Conservation (phyloP, 1,140 invertebrate genomes). For the Eurytemora carolleeae region DNA sequence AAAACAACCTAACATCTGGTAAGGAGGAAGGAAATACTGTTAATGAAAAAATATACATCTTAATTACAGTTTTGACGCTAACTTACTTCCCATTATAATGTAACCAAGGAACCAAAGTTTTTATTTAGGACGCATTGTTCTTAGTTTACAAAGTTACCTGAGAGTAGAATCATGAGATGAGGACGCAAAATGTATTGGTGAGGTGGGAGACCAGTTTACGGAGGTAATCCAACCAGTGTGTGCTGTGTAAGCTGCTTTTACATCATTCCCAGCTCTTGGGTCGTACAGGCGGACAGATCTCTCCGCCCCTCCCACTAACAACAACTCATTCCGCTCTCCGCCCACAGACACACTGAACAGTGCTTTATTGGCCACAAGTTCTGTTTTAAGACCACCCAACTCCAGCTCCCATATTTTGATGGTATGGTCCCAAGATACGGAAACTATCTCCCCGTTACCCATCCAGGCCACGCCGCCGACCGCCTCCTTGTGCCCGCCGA, state of each 20-base stretch:
- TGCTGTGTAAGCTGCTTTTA: constrained; percentile 67
- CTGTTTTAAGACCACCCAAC: constrained; percentile 52
- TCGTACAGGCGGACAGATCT: constrained; percentile 74
- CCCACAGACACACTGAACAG: constrained; percentile 59
- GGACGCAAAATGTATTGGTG: neutral
- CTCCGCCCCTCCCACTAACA: constrained; percentile 67
- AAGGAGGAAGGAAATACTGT: no score
- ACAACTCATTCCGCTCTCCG: neutral
- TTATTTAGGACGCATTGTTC: no score
- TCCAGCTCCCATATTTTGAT: constrained; percentile 83
- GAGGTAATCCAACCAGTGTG: constrained; percentile 77
- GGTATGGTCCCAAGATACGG: constrained; percentile 84
- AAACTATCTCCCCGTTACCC: constrained; percentile 38
- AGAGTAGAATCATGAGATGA: neutral
- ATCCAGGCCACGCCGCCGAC: constrained; percentile 67
- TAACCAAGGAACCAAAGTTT: no score
- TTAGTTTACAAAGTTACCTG: no score
- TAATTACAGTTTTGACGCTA: no score
- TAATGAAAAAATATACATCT: no score
- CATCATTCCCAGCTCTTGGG: constrained; percentile 55
- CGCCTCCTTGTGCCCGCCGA: constrained; percentile 78
- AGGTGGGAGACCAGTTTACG: constrained; percentile 66
- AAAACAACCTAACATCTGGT: no score
- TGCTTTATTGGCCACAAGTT: constrained; percentile 68
- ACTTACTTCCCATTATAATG: no score